A percentile compares a stretch with the other conserved stretches of the same genome.
Evolutionary conservation across 2,113 vertebrate genomes (phyloP).

Genomic region (Bubalus kerabau): DNA sequence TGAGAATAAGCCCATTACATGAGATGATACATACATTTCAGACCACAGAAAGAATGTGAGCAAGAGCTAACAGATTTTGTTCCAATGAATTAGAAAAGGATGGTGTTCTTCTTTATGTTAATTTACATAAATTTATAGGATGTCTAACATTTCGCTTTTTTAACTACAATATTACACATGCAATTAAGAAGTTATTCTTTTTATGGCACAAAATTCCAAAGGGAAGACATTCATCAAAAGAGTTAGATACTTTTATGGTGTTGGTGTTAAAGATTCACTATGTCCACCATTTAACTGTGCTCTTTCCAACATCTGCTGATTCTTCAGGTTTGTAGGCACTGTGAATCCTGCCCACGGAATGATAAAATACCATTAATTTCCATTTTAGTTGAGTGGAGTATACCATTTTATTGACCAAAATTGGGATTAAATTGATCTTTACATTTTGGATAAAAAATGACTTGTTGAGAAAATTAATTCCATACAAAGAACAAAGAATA

Average conservation of each 20-base stretch:
- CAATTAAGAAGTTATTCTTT: background rate
- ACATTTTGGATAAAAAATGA: background rate
- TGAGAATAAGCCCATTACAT: background rate
- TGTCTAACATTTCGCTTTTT: background rate
- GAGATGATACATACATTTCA: background rate
- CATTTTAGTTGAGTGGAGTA: background rate
- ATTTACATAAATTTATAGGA: background rate
- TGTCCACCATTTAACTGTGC: background rate
- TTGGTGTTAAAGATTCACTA: background rate
- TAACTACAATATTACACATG: background rate
- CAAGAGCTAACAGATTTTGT: background rate
- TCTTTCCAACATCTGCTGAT: background rate
- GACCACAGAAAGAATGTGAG: background rate
- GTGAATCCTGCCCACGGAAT: background rate
- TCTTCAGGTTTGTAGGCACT: background rate
- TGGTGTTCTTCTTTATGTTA: background rate
- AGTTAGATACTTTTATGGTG: background rate
- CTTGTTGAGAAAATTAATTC: background rate
- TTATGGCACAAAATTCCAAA: background rate
- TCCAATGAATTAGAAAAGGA: background rate
- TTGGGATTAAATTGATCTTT: background rate
- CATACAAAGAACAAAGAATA: background rate
- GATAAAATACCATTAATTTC: background rate
- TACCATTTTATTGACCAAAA: background rate
- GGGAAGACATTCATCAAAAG: background rate